phyloP scores from a whole-genome alignment of 2,113 vertebrate species.

The Typhlomys cinereus region DNA sequence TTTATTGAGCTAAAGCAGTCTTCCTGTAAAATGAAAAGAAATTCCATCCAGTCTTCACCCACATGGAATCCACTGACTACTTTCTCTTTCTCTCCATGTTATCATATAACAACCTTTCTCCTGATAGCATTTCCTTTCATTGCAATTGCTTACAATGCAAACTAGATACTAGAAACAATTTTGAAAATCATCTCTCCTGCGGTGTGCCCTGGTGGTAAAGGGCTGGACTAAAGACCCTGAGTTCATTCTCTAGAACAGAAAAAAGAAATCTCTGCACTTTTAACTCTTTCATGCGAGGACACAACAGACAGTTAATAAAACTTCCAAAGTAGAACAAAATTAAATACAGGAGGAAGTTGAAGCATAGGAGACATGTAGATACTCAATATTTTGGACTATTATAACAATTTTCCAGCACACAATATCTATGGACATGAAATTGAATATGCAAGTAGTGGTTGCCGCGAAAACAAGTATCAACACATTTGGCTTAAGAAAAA shows the following conservation, averaged over 20 bases:
- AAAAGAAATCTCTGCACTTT: not conserved
- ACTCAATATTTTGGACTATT: slow-evolving; percentile 48
- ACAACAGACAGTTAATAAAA: not conserved
- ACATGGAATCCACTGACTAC: not conserved
- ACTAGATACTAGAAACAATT: not conserved
- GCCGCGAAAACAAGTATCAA: slow-evolving; percentile 65
- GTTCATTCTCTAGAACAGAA: not conserved
- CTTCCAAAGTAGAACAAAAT: slow-evolving; percentile 3
- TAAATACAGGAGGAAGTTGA: not conserved
- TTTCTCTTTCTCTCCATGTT: not conserved
- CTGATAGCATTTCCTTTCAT: not conserved
- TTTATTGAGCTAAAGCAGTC: not conserved
- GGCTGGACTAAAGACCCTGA: not conserved
- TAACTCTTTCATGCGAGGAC: not conserved
- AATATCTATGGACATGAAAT: slow-evolving; percentile 34
- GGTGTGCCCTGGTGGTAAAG: not conserved
- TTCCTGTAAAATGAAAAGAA: not conserved
- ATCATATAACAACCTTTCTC: accelerated
- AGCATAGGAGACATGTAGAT: not conserved
- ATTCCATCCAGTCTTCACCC: not conserved
- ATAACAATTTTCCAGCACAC: slow-evolving; percentile 46
- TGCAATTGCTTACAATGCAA: not conserved
- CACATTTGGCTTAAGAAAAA: slow-evolving; percentile 64
- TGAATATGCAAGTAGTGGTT: slow-evolving; percentile 64
- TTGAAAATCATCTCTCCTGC: not conserved